Evolutionary conservation across 2,113 vertebrate species (phyloP), one percentile per base, ranked within the genome.

Genomic region (Tylochromis polylepis): DNA sequence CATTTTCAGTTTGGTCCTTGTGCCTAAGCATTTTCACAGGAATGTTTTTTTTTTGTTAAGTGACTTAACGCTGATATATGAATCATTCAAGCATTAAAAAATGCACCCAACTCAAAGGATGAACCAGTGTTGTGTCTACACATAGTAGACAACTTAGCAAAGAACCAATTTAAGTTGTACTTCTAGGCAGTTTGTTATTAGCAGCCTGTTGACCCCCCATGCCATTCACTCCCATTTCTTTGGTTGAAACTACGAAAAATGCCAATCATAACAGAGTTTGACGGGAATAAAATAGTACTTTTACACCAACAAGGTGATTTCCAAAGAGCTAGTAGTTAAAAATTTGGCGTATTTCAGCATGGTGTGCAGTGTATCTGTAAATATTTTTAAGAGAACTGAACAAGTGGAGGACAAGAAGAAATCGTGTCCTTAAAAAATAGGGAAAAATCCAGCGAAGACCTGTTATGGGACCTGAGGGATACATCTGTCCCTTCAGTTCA

Each of bases 401-500:
- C 20, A 70, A 20, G 38, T 2, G 7, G 20, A 34, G 59, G 60
- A 65, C 2, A 2, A 65, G 34, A 65, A 65, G 60, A 65, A 58
- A 27, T 4, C 59, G 3, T 62, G 59, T 62, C 16, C 20, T 41
- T 67, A n/a, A 67, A n/a, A 36, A 34, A 31, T 11, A 2, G 18
- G 59, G 31, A 34, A 65, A 0, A 67, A 72, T 38, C 43, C 22
- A 72, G 0, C 67, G 6, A 18, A 27, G 2, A 72, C 67, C 22
- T 46, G 67, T 0, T 46, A 8, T 1, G 0, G 22, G 41, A 72
- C 22, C 22, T 0, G 15, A 72, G 22, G 22, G 41, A 46, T 46
- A 0, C 67, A 72, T 18, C 22, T 72, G 67, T 27, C 14, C 38
- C 65, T 43, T 70, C 36, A 70, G 65, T 5, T 2, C 12, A 70